These are phyloP conservation scores for Procambarus clarkii DNA, from an alignment of 1,140 invertebrate species.

Conservation along the genomic window DNA sequence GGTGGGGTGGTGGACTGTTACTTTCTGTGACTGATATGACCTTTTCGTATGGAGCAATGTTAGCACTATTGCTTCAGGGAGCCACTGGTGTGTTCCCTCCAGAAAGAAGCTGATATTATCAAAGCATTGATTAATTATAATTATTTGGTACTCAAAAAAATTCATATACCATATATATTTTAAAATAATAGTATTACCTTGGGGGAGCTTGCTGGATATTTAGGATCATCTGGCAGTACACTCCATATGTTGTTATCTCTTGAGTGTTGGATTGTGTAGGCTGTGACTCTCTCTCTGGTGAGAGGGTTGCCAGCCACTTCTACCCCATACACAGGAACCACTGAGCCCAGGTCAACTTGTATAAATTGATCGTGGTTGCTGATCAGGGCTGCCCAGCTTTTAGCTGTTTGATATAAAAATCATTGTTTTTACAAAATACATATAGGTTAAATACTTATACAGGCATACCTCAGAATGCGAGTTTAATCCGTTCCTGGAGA, in stretches of 20 bases:
- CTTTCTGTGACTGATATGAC: no score
- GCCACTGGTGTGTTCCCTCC: no score
- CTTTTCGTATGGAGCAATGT: no score
- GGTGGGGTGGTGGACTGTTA: no score
- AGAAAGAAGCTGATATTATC: no score
- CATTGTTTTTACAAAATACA: background rate
- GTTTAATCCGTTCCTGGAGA: background rate
- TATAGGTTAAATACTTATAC: background rate
- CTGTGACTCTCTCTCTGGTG: conserved; percentile 84
- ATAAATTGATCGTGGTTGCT: conserved; percentile 81
- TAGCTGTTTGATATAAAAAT: background rate
- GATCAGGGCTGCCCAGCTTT: conserved; percentile 80
- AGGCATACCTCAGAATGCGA: background rate
- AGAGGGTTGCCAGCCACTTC: conserved; percentile 81
- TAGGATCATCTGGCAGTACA: conserved; percentile 17
- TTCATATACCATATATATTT: no score
- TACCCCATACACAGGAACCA: conserved; percentile 84
- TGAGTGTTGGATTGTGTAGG: conserved; percentile 84
- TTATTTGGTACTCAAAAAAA: no score
- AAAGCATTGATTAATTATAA: no score
- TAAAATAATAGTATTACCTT: conserved; percentile 18
- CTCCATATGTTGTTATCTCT: conserved; percentile 77
- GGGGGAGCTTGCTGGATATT: background rate
- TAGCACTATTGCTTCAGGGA: no score
- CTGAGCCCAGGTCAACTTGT: conserved; percentile 82